Conservation (phyloP, 1,140 invertebrate genomes). For the Sminthurides bifidus region DNA sequence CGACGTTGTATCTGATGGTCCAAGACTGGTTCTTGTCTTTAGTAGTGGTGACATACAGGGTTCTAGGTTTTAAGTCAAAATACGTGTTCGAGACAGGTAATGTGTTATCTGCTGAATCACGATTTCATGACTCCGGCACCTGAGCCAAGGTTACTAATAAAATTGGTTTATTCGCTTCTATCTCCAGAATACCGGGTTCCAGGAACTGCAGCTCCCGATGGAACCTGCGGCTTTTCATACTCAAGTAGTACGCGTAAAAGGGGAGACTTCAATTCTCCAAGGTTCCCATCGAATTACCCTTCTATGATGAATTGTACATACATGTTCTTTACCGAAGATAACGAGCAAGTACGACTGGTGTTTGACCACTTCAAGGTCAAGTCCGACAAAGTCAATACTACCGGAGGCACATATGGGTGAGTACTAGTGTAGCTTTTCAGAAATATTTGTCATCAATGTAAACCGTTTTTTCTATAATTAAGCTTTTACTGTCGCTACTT, state of each 20-base stretch:
- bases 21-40: constrained; percentile 85
- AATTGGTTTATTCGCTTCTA: background rate
- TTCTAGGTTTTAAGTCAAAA: constrained; percentile 76
- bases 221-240: constrained; percentile 81
- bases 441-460: background rate
- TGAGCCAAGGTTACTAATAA: no score
- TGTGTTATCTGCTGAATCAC: no score
- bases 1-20: constrained; percentile 69
- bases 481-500: constrained; percentile 9
- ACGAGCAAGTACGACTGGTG: constrained; percentile 81
- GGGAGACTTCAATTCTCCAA: constrained; percentile 88
- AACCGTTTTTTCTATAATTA: no score
- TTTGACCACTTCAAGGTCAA: constrained; percentile 86
- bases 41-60: constrained; percentile 78
- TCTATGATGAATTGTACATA: constrained; percentile 86
- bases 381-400: constrained; percentile 47
- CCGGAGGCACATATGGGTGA: constrained; percentile 47
- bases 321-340: constrained; percentile 66
- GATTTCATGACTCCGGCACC: no score
- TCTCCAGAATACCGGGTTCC: constrained; percentile 74
- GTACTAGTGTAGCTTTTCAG: constrained; percentile 32
- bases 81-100: constrained; percentile 68
- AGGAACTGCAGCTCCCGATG: constrained; percentile 81
- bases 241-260: constrained; percentile 67
- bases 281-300: constrained; percentile 90